Conservation (phyloP, 2,888 invertebrate species). For the Rhopalosiphum nymphaeae region DNA sequence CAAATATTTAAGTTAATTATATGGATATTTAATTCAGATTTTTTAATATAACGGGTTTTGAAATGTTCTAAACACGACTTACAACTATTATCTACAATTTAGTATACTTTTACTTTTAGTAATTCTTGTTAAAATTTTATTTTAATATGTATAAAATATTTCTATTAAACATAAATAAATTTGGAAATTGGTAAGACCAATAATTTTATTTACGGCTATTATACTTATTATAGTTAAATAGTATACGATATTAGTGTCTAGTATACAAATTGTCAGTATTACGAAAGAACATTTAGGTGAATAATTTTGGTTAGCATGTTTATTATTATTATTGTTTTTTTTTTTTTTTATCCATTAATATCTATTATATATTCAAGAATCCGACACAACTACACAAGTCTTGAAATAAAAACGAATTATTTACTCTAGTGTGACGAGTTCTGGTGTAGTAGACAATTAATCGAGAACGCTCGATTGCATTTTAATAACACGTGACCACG, state of each 20-base stretch:
- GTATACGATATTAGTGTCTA: neutral
- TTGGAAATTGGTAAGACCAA: neutral
- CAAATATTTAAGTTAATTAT: too few relatives aligned
- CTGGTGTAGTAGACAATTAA: neutral
- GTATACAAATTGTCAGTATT: neutral
- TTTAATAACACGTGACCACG: constrained; percentile 10
- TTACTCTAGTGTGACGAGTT: constrained; percentile 13
- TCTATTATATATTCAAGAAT: neutral
- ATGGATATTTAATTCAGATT: too few relatives aligned
- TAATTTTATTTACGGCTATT: neutral
- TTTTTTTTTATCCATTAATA: neutral
- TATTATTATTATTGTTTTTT: neutral
- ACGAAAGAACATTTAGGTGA: neutral
- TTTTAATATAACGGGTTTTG: too few relatives aligned
- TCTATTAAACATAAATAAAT: too few relatives aligned
- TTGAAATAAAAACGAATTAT: constrained; percentile 16
- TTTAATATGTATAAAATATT: too few relatives aligned
- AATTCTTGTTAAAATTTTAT: too few relatives aligned
- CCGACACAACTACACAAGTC: neutral
- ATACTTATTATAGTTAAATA: neutral
- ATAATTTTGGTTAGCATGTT: neutral
- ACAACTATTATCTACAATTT: too few relatives aligned
- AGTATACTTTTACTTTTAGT: too few relatives aligned
- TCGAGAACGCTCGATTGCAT: constrained; percentile 27
- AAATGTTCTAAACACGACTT: too few relatives aligned